Evolutionary conservation across 2,888 invertebrate species (phyloP), one percentile per base, ranked within the genome.

Genomic region (Meloe dianella): DNA sequence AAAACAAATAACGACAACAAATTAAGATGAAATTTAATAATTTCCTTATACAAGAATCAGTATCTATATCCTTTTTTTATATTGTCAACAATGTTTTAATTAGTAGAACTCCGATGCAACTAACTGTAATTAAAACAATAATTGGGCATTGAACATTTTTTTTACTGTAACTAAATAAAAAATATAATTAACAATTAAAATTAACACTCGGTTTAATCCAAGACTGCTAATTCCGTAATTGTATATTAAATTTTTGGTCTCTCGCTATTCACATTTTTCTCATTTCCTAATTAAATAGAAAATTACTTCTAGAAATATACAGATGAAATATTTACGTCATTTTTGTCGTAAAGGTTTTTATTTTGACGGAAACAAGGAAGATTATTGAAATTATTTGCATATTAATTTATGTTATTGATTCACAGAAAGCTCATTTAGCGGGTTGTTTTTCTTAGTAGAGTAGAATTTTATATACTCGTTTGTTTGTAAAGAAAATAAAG

Each of bases 111-210:
- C 67, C 65, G 51, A 64, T 70, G 68, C 67, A 67, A 35, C 54
- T 60, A 65, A 71, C 68, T 70, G 65, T 67, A 69, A 71, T 73
- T 72, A 72, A 71, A 73, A 72, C 72, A 66, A 72, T 68, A 66
- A 68, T 71, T 73, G 56, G 58, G 57, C 66, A 74, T 76, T 69
- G 73, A 73, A 71, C 73, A 73, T 75, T 75, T 76, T 77, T 71
- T 74, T 75, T 70, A 61, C 66, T 59, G 61, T 61, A 71, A 67
- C 72, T 64, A 65, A 73, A 73, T 70, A 67, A 69, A 68, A 72
- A 71, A 73, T 71, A 73, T 70, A 75, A 75, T 74, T 74, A 75
- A 74, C 75, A 75, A 74, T 74, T 72, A 71, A 64, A 73, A 70
- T 72, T 73, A 75, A 74, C 72, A 69, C 72, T 70, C 66, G 67